Evolutionary conservation across 2,113 vertebrate species (phyloP).

Genomic region (Burhinus bistriatus): DNA sequence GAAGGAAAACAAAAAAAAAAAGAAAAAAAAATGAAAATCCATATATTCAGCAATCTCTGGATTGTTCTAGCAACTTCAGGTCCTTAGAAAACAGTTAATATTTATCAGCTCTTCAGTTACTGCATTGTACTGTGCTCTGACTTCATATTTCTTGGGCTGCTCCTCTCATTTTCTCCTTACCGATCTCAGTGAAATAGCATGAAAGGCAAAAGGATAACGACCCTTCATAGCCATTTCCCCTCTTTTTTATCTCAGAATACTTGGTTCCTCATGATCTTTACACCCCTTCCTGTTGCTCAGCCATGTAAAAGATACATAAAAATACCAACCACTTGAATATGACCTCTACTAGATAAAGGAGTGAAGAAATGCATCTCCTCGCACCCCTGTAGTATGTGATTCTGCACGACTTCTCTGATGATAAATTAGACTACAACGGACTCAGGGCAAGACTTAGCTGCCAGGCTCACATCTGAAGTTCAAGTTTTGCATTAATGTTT

Average conservation of each 20-base stretch:
- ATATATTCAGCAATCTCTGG: background rate
- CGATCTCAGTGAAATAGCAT: background rate
- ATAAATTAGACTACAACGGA: background rate
- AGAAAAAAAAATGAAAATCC: background rate
- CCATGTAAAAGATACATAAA: background rate
- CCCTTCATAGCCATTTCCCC: background rate
- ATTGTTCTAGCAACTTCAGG: background rate
- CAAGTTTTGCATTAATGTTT: background rate
- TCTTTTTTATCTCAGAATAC: background rate
- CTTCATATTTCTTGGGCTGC: conserved; percentile 32
- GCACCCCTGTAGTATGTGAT: background rate
- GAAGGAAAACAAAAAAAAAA: background rate
- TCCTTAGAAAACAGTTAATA: background rate
- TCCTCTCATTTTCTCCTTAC: background rate
- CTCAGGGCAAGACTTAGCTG: background rate
- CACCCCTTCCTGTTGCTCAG: conserved; percentile 20
- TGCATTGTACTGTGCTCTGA: conserved; percentile 9
- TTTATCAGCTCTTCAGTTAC: conserved; percentile 28
- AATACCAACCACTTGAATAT: background rate
- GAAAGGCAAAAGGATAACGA: background rate
- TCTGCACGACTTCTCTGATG: background rate
- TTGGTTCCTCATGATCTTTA: background rate
- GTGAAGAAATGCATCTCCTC: background rate
- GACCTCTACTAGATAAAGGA: background rate
- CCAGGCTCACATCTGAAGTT: background rate